A percentile compares a stretch with the other conserved stretches of the same genome.
Conservation (phyloP, 2,113 vertebrate genomes). For the Hemiprocne comata region DNA sequence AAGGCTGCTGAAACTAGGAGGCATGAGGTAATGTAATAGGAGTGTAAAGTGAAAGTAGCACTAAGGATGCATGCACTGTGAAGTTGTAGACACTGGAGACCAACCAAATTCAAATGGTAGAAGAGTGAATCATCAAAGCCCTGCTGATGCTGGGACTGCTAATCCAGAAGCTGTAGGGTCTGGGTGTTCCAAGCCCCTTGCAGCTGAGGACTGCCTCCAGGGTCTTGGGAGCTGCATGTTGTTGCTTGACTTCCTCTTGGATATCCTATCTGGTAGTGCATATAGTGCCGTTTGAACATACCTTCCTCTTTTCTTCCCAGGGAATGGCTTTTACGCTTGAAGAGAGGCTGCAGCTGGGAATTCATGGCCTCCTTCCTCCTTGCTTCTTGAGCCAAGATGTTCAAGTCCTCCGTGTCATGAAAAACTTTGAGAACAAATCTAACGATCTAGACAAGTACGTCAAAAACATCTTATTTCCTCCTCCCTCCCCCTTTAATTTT, state of each 20-base stretch:
- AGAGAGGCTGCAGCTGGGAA: constrained; percentile 93
- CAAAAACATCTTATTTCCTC: not conserved
- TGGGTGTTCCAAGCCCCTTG: not conserved
- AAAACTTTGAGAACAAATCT: constrained; percentile 89
- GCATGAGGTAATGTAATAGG: not conserved
- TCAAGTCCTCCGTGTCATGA: constrained; percentile 93
- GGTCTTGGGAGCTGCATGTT: not conserved
- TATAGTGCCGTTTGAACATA: not conserved
- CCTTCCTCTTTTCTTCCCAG: constrained; percentile 72
- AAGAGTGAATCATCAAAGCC: not conserved
- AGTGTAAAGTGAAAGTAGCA: not conserved
- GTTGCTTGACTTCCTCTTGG: not conserved
- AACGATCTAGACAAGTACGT: constrained; percentile 93
- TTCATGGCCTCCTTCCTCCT: constrained; percentile 95
- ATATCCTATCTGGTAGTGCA: not conserved
- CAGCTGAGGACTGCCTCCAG: not conserved
- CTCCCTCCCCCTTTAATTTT: not conserved
- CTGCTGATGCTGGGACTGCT: not conserved
- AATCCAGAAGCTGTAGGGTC: not conserved
- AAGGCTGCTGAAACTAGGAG: not conserved
- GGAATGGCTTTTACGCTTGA: constrained; percentile 97
- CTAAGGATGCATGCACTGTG: not conserved
- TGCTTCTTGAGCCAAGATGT: constrained; percentile 96
- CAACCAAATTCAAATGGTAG: not conserved
- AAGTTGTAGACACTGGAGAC: not conserved